These are phyloP conservation scores for Anorthoa munda DNA, from an alignment of 2,888 invertebrate species.

Conservation along the genomic window DNA sequence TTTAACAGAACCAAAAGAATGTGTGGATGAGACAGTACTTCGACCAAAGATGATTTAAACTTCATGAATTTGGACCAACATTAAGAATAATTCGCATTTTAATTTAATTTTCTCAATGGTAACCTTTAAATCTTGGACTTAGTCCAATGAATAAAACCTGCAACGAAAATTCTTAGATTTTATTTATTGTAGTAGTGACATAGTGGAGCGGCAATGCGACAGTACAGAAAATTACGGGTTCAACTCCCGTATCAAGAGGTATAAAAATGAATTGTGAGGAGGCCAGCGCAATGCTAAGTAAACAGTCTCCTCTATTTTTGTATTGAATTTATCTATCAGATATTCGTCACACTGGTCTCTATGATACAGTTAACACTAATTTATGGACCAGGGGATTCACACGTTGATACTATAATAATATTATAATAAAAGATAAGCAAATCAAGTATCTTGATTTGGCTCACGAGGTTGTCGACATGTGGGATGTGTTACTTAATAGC, in stretches of 20 bases:
- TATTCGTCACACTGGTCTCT: too few relatives aligned
- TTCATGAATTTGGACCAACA: conserved; percentile 26
- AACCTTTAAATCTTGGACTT: conserved; percentile 54
- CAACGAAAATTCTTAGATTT: conserved; percentile 27
- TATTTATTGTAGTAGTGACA: conserved; percentile 40
- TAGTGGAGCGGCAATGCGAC: conserved; percentile 8
- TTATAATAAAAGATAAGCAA: too few relatives aligned
- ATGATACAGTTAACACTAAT: too few relatives aligned
- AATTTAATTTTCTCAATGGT: conserved; percentile 54
- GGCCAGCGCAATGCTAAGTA: background rate
- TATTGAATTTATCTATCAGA: too few relatives aligned
- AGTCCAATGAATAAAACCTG: conserved; percentile 45
- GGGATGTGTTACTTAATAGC: too few relatives aligned
- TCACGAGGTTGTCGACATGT: too few relatives aligned
- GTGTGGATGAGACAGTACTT: background rate
- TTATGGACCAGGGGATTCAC: too few relatives aligned
- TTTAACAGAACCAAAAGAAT: background rate
- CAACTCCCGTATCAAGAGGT: background rate
- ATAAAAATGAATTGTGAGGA: background rate
- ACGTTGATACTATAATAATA: too few relatives aligned
- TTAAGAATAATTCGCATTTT: conserved; percentile 46
- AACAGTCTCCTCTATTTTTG: too few relatives aligned
- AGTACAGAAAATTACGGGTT: background rate
- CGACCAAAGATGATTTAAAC: conserved; percentile 27
- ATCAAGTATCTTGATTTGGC: too few relatives aligned